Evolutionary conservation across 1,140 invertebrate species (phyloP), one percentile per base, ranked within the genome.

Genomic region (Bombyx mandarina): DNA sequence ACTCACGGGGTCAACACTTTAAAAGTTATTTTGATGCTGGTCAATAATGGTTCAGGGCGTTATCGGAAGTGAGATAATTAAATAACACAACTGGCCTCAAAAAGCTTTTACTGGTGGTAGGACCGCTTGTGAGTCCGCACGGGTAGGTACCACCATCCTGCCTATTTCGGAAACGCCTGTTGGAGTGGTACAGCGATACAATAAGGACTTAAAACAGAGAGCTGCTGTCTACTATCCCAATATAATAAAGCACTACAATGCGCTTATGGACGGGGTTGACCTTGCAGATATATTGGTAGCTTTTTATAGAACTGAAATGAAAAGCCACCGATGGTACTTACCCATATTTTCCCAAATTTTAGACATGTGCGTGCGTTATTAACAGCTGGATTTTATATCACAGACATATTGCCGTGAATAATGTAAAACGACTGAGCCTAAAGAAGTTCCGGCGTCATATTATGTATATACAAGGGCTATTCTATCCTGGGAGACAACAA

Each of bases 231-330:
- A 45, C 46, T 65, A 65, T 57, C 60, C 65, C n/a, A 57, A 65
- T 52, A 50, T 64, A 57, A 62, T 67, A 63, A 66, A 65, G 58
- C 60, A 66, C 12, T 66, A 73, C 47, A 67, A 65, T 48, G 54
- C 57, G 0, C 58, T 65, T 57, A 67, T 69, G 70, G 64, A 60
- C 1, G 65, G 56, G 12, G 62, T 67, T 18, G 64, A 69, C 55
- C 56, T 72, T 45, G 61, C 60, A 60, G 62, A 69, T 60, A 69
- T 69, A 44, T 54, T 48, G 8, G n/a, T 52, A 10, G 9, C 52
- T 52, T 59, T 57, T 8, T 66, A 69, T 58, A 65, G 65, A 61
- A 65, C 62, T 5, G 50, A 64, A 43, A 57, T 66, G 47, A 65
- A 62, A 65, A 59, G 65, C 58, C 62, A 67, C 47, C 54, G 61